Conservation (phyloP, 1,140 invertebrate genomes). For the Mercenaria mercenaria region DNA sequence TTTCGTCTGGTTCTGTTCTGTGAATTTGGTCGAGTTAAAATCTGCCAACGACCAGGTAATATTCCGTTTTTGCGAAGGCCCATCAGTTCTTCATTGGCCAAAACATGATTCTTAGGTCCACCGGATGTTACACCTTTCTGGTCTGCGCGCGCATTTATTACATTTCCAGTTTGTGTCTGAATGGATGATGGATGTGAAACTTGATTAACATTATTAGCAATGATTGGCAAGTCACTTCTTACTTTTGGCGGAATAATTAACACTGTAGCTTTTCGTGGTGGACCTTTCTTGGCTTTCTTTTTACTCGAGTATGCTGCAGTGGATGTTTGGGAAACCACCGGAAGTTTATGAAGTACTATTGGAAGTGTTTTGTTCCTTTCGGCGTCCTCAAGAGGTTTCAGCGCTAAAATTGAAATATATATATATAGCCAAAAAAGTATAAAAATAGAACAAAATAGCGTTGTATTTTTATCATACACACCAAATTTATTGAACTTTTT, state of each 20-base stretch:
- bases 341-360: slow-evolving; percentile 43
- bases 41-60: slow-evolving; percentile 43
- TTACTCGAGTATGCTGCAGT: not conserved
- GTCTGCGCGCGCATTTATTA: not conserved
- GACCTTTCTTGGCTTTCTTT: not conserved
- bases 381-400: slow-evolving; percentile 51
- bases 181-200: not conserved
- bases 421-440: not conserved
- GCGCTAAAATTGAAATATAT: slow-evolving; percentile 27
- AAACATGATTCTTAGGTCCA: not conserved
- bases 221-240: not conserved
- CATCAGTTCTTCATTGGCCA: slow-evolving; percentile 33
- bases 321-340: not conserved
- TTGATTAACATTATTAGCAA: slow-evolving; percentile 22
- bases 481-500: too few relatives aligned
- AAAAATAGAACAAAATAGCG: too few relatives aligned
- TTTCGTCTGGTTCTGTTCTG: slow-evolving; percentile 11
- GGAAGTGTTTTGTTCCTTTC: slow-evolving; percentile 36
- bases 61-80: slow-evolving; percentile 33
- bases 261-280: slow-evolving; percentile 25
- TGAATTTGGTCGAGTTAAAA: slow-evolving; percentile 22
- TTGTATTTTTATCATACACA: too few relatives aligned
- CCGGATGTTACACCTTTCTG: not conserved
- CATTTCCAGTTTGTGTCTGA: slow-evolving; percentile 5
- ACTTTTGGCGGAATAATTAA: slow-evolving; percentile 21